Evolutionary conservation across 2,113 vertebrate genomes (phyloP), one percentile per base, ranked within the genome.

Genomic region (Xiphophorus hellerii): DNA sequence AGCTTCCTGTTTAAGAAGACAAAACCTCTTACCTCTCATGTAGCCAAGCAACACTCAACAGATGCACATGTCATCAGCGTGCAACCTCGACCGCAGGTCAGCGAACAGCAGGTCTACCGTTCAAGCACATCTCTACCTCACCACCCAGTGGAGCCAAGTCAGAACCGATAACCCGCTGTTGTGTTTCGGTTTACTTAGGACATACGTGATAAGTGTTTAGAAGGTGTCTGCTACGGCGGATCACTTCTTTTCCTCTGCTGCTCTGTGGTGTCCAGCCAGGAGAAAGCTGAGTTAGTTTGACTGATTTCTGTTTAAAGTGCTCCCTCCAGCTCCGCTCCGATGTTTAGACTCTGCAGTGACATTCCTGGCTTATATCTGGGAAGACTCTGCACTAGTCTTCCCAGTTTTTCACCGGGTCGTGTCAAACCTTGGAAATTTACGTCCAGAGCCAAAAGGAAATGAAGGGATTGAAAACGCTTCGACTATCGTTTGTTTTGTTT

Each of bases 101-200:
- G 39, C 62, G 20, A 31, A 74, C 74, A 81, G 66, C 63, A 69
- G 70, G 54, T 69, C 71, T 71, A 71, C 76, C 76, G 60, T 28
- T 78, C 77, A 29, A 79, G 78, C 63, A 62, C 74, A 74, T 82
- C 77, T 91, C 93, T 93, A 93, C 88, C 91, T 93, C 93, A 84
- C 74, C 79, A 71, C 83, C 69, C 73, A 74, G 75, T 74, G 75
- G 81, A 73, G 83, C 84, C 87, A 85, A 80, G 77, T 78, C 74
- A 74, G 73, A 73, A 78, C 30, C 64, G n/a, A 71, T 71, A 61
- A 35, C 1, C 51, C 25, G 25, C 25, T 10, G 20, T n/a, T 22
- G 66, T 69, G 73, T 29, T 0, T 27, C 30, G 44, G 9, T 29
- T 25, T 20, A 22, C 44, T 78, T 77, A 27, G 13, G 37, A 61